Evolutionary conservation across 2,888 invertebrate species (phyloP), one percentile per base, ranked within the genome.

Genomic region (Poecilobothrus nobilitatus): DNA sequence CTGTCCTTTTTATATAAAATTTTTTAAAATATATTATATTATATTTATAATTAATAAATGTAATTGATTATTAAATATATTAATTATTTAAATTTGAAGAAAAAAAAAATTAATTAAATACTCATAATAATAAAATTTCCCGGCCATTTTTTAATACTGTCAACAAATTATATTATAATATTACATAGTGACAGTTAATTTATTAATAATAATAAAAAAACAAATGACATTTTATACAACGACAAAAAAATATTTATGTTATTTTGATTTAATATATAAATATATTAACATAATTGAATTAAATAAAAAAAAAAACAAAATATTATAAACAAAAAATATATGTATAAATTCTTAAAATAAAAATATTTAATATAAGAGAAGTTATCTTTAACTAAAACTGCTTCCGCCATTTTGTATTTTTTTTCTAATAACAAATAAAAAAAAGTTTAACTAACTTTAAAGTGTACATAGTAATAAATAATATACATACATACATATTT

Each of bases 361-460:
- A 37, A 37, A 37, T 37, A 37, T 5, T 37, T 37, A 37, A 10
- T 37, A 2, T 37, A 37, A 8, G 8, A 12, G 12, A 10, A 37
- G 37, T 37, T 27, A 27, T 27, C 2, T 27, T 27, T 4, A 27
- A 27, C 27, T 10, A 37, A 53, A 53, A 18, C n/a, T 18, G 53
- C 53, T 53, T 53, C 53, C 53, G 18, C 53, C n/a, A 53, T 53
- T 53, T 53, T n/a, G n/a, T 53, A 53, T 53, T 53, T n/a, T 18
- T 53, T 53, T 53, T 53, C 15, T 9, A 27, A 27, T 27, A 27
- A 27, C 27, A 10, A 53, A 53, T 18, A 10, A n/a, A 8, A 9
- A 44, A 18, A 53, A 53, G 53, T 53, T 53, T 53, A 18, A 53
- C 53, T 53, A 53, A 53, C 53, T 53, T 53, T 53, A 53, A 53